phyloP scores from a whole-genome alignment of 37 sponge, comb jelly and placozoan genomes.

The Ephydatia muelleri region DNA sequence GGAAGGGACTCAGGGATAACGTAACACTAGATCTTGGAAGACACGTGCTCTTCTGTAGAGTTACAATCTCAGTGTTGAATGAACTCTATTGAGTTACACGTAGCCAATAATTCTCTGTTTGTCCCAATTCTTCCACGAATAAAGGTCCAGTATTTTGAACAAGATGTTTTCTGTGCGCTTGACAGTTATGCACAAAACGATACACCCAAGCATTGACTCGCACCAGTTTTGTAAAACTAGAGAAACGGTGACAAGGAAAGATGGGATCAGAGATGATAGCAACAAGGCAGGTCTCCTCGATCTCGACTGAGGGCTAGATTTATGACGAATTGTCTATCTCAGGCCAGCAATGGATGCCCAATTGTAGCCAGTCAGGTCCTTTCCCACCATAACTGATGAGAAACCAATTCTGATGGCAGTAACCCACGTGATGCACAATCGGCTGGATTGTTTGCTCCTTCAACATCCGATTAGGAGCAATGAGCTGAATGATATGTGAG shows the following conservation, averaged over 20 bases:
- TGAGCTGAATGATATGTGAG: constrained; percentile 18
- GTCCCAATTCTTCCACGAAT: constrained; percentile 11
- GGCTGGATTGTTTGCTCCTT: constrained; percentile 16
- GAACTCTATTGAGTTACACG: constrained; percentile 6
- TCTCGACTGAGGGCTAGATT: neutral
- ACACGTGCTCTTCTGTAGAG: neutral
- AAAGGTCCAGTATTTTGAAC: constrained; percentile 1
- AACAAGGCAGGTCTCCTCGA: neutral
- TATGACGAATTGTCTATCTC: neutral
- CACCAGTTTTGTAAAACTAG: constrained; percentile 28
- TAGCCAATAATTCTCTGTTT: constrained; percentile 2
- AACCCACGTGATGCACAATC: constrained; percentile 43
- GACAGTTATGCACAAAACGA: constrained; percentile 18
- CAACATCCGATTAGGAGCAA: constrained; percentile 10
- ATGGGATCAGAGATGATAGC: constrained; percentile 6
- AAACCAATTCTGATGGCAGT: constrained; percentile 34
- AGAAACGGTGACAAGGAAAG: constrained; percentile 21
- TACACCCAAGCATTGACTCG: constrained; percentile 33
- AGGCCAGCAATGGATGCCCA: constrained; percentile 4
- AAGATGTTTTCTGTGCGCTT: neutral
- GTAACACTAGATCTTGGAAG: constrained; percentile 16
- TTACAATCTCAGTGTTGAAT: constrained; percentile 17
- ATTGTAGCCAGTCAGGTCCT: constrained; percentile 22
- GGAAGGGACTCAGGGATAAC: constrained; percentile 24
- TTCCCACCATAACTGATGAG: constrained; percentile 43